Base-by-base conservation (phyloP, 2,888 invertebrate genomes). In the Microdon myrmicae region DNA sequence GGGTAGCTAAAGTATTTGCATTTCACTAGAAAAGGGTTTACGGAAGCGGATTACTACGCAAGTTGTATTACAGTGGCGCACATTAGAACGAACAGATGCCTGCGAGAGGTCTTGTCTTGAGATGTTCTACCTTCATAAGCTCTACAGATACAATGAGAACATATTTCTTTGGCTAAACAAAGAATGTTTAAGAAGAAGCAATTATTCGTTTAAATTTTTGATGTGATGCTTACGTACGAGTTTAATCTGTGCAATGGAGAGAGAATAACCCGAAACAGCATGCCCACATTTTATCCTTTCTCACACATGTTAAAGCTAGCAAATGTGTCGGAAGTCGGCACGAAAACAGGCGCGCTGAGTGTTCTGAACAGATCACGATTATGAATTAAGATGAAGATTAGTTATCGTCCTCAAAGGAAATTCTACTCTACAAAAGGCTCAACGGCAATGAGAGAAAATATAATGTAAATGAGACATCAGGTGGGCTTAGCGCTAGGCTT, bases 181-280 rank as follows among this genome's bases (percentile, higher is more conserved):
- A 17, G 38, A 34, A 22, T 39, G 17, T 35, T 22, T 19, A 29
- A 43, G 48, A 23, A 41, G 32, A 39, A 38, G 38, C 48, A 49
- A 35, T 48, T 35, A 55, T 61, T 61, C 51, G 29, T 25, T 19
- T 51, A 32, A 39, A 22, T 45, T 56, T 31, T 39, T 55, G 28
- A 61, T 55, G 56, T 31, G 38, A 44, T 54, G 37, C n/a, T n/a
- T n/a, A n/a, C n/a, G n/a, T 45, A 39, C 44, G 55, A 32, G n/a
- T 34, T 34, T 64, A 51, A 64, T 51, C 56, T 29, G 16, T 25
- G 17, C 8, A 8, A 4, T 12, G 19, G 16, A 22, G 22, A 19
- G 17, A 28, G 29, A 25, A 25, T 8, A 26, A 7, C 19, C n/a
- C 10, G 22, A 20, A 19, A 12, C 17, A 26, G 26, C 29, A 55